Conservation (phyloP, 2,888 invertebrate species). For the Adelphocoris suturalis region DNA sequence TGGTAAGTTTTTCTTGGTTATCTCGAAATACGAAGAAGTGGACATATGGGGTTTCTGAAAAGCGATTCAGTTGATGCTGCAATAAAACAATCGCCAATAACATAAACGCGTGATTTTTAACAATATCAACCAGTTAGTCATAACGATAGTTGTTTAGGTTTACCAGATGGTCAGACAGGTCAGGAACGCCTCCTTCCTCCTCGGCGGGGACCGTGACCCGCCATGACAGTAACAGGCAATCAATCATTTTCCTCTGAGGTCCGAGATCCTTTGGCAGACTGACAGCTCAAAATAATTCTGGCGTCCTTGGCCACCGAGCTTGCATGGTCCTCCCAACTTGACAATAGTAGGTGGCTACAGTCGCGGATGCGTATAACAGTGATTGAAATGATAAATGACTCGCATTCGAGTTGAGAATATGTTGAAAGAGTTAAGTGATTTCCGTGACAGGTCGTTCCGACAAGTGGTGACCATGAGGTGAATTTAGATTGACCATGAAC, state of each 20-base stretch:
- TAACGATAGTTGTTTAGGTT: not conserved
- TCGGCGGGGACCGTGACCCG: constrained; percentile 20
- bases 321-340: not conserved
- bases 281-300: not conserved
- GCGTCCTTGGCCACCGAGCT: constrained; percentile 3
- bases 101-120: no score
- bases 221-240: not conserved
- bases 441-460: no score
- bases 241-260: constrained; percentile 14
- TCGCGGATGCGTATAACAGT: not conserved
- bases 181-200: constrained; percentile 10
- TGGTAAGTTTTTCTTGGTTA: no score
- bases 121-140: not conserved
- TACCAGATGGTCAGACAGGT: constrained; percentile 34
- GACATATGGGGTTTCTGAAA: no score
- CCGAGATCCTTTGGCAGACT: not conserved
- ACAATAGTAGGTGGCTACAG: not conserved
- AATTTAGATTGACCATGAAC: no score
- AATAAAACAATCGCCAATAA: no score
- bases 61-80: no score
- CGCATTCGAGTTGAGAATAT: not conserved
- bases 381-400: constrained; percentile 26
- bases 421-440: no score
- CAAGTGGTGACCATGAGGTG: no score
- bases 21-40: no score